These are phyloP conservation scores for Pentalonia nigronervosa DNA, from an alignment of 1,140 invertebrate genomes.

Conservation along the genomic window DNA sequence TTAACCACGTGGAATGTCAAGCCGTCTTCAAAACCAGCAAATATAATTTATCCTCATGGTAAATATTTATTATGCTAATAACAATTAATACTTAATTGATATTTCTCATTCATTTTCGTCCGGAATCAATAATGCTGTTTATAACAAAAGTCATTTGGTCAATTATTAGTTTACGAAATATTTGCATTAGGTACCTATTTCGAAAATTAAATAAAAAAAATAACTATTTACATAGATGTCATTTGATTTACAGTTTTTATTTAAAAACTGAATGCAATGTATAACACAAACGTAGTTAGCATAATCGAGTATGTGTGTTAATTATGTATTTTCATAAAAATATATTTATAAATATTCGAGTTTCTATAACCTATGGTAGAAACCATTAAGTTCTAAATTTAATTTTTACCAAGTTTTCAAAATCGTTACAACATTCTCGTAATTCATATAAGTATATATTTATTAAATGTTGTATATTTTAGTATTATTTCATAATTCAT, in stretches of 20 bases:
- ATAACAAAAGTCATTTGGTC: too few relatives aligned
- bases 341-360: too few relatives aligned
- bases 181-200: neutral
- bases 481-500: too few relatives aligned
- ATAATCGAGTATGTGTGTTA: neutral
- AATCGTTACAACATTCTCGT: too few relatives aligned
- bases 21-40: constrained; percentile 77
- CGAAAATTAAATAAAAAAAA: neutral
- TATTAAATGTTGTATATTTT: neutral
- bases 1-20: constrained; percentile 89
- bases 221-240: neutral
- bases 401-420: too few relatives aligned
- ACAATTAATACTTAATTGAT: neutral
- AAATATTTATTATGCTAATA: constrained; percentile 63
- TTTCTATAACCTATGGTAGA: too few relatives aligned
- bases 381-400: too few relatives aligned
- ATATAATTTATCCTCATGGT: constrained; percentile 91
- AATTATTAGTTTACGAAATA: neutral
- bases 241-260: neutral
- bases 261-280: neutral
- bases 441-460: too few relatives aligned
- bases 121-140: neutral
- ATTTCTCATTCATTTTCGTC: neutral
- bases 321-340: too few relatives aligned
- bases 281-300: neutral